These are phyloP conservation scores for Orius insidiosus DNA, from an alignment of 1,140 invertebrate genomes.

Conservation along the genomic window DNA sequence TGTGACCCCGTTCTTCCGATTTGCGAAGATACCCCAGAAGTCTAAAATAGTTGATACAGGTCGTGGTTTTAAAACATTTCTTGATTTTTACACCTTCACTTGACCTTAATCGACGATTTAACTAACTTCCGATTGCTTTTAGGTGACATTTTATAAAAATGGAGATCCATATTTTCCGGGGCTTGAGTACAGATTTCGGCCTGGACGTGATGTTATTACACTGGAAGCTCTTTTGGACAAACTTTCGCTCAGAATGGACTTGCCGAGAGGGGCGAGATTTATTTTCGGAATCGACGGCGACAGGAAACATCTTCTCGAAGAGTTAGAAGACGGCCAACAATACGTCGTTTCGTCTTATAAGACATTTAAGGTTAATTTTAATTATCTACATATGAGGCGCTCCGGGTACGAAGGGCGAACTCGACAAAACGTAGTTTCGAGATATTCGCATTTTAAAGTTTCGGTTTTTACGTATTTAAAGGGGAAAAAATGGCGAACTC, in stretches of 20 bases:
- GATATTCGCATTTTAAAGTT: too few species aligned
- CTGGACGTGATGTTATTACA: constrained; percentile 68
- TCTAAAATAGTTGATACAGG: too few species aligned
- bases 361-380: constrained; percentile 63
- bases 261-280: constrained; percentile 52
- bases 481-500: too few species aligned
- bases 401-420: too few species aligned
- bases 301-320: constrained; percentile 62
- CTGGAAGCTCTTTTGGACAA: constrained; percentile 73
- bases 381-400: too few species aligned
- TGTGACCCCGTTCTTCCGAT: too few species aligned
- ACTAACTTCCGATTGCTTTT: constrained; percentile 13
- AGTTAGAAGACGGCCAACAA: constrained; percentile 72
- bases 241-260: constrained; percentile 59
- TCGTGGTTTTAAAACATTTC: neutral
- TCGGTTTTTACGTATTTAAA: too few species aligned
- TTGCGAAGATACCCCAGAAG: too few species aligned
- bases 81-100: neutral
- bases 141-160: constrained; percentile 84
- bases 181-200: constrained; percentile 73
- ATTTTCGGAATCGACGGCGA: constrained; percentile 82
- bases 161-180: constrained; percentile 82
- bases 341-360: constrained; percentile 85
- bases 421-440: too few species aligned
- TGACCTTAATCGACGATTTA: neutral